phyloP scores from a whole-genome alignment of 2,888 invertebrate genomes.

The Pterostichus niger region DNA sequence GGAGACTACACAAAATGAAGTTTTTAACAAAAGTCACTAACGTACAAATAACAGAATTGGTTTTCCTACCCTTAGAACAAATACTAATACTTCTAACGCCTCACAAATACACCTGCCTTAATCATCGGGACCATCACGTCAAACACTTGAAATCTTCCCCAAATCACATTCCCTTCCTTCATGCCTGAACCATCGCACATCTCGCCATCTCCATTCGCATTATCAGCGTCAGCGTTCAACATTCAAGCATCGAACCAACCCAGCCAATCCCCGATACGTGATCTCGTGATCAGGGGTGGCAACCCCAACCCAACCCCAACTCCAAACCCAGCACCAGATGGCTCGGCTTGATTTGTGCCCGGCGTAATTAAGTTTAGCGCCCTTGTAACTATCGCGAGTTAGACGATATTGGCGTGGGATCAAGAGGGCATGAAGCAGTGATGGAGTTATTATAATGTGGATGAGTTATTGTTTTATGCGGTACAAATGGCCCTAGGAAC shows the following conservation, averaged over 20 bases:
- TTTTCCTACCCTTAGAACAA: no score
- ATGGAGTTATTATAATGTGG: slow-evolving; percentile 12
- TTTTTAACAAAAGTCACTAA: no score
- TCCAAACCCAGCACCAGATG: slow-evolving; percentile 31
- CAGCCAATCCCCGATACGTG: slow-evolving; percentile 15
- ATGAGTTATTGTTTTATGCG: slow-evolving; percentile 31
- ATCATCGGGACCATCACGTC: no score
- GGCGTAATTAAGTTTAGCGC: slow-evolving; percentile 56
- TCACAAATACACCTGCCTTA: no score
- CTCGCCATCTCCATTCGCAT: not conserved
- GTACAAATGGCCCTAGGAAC: not conserved
- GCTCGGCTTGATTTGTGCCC: slow-evolving; percentile 54
- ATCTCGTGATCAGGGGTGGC: not conserved
- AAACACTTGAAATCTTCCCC: no score
- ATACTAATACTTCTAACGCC: no score
- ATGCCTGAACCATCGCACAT: not conserved
- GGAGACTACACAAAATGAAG: no score
- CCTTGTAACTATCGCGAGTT: slow-evolving; percentile 9
- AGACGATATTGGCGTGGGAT: slow-evolving; percentile 12
- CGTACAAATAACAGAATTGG: no score
- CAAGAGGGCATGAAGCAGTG: not conserved
- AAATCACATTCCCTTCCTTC: not conserved
- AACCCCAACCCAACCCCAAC: not conserved
- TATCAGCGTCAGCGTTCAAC: not conserved
- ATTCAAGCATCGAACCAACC: slow-evolving; percentile 1